Conservation (phyloP, 2,113 vertebrate genomes). For the Elanus axillaris region DNA sequence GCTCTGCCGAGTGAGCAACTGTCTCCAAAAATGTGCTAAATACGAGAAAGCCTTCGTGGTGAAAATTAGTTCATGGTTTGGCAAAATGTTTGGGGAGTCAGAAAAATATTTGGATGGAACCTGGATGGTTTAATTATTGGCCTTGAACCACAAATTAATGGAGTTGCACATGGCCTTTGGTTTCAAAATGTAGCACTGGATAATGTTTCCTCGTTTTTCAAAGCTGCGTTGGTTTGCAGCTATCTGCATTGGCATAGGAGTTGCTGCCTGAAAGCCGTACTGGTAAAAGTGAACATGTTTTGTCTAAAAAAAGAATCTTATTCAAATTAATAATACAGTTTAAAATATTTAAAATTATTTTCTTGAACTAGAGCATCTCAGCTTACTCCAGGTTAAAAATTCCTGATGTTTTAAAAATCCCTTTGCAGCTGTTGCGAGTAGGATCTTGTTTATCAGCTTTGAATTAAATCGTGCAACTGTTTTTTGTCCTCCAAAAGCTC, state of each 20-base stretch:
- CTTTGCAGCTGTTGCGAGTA: background rate
- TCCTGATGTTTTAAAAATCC: background rate
- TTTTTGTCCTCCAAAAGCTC: background rate
- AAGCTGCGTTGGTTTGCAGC: background rate
- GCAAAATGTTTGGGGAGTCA: slow-evolving; percentile 44
- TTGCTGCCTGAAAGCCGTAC: background rate
- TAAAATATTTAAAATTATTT: background rate
- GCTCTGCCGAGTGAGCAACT: slow-evolving; percentile 42
- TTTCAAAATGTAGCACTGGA: slow-evolving; percentile 24
- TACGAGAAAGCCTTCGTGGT: background rate
- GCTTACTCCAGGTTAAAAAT: background rate
- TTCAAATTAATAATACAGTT: background rate
- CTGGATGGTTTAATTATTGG: slow-evolving; percentile 39
- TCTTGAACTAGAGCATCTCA: background rate
- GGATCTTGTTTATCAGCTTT: background rate
- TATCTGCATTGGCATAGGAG: background rate
- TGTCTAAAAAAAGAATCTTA: background rate
- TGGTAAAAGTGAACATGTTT: background rate
- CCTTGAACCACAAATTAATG: slow-evolving; percentile 36
- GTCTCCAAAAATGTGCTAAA: slow-evolving; percentile 42
- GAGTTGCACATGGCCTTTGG: slow-evolving; percentile 23
- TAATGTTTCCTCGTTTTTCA: background rate
- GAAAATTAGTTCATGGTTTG: slow-evolving; percentile 64
- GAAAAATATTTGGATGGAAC: slow-evolving; percentile 36
- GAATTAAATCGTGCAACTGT: background rate